Evolutionary conservation across 2,113 vertebrate genomes (phyloP).

Genomic region (Crotalus viridis): DNA sequence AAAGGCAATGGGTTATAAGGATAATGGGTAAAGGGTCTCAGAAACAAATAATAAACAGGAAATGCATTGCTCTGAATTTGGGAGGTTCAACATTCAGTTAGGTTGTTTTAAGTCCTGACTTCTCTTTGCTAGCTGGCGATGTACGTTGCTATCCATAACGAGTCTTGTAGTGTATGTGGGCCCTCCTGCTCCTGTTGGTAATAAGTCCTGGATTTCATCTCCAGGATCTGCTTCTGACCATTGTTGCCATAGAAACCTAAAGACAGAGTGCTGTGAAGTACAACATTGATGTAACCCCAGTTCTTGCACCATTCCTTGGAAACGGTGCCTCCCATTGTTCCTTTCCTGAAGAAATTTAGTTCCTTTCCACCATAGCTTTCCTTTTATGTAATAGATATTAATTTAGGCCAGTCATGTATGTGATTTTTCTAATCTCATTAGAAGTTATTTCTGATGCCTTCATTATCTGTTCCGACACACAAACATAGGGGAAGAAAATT

Average conservation of each 20-base stretch:
- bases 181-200: not conserved
- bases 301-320: slow-evolving; percentile 12
- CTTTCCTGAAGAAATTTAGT: slow-evolving; percentile 27
- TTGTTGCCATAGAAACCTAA: slow-evolving; percentile 22
- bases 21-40: not conserved
- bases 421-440: slow-evolving; percentile 46
- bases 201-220: not conserved
- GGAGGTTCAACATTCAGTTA: not conserved
- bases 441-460: slow-evolving; percentile 45
- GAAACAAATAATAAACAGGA: not conserved
- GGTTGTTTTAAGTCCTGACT: not conserved
- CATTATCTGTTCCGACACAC: slow-evolving; percentile 36
- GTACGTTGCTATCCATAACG: not conserved
- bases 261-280: slow-evolving; percentile 29
- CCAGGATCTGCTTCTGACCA: not conserved
- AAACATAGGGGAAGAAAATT: slow-evolving; percentile 36
- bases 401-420: slow-evolving; percentile 40
- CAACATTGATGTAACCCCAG: slow-evolving; percentile 21
- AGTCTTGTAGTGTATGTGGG: not conserved
- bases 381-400: slow-evolving; percentile 39
- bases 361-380: slow-evolving; percentile 3
- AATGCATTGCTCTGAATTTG: not conserved
- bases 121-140: not conserved
- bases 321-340: slow-evolving; percentile 32
- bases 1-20: not conserved